These are phyloP conservation scores for Hermetia illucens DNA, from an alignment of 1,140 invertebrate genomes.

Conservation along the genomic window DNA sequence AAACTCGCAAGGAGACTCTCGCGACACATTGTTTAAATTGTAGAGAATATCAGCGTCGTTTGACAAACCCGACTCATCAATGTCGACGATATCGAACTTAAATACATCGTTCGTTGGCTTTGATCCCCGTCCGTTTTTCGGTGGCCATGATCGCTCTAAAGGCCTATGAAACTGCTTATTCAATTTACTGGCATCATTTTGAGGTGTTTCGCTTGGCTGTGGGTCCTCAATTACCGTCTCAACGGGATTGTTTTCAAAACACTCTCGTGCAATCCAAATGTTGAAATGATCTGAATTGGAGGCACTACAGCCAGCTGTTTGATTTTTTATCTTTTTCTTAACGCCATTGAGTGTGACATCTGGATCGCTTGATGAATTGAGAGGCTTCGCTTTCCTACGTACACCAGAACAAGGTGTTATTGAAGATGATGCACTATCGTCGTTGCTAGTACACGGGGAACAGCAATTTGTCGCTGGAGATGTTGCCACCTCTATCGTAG, in stretches of 20 bases:
- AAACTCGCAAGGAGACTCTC: too few species aligned
- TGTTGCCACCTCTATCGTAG: too few species aligned
- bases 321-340: neutral
- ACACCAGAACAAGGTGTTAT: constrained; percentile 3
- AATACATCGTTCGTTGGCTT: constrained; percentile 40
- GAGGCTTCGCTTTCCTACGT: neutral
- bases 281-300: constrained; percentile 15
- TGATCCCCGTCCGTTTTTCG: constrained; percentile 26
- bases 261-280: constrained; percentile 26
- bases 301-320: neutral
- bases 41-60: too few species aligned
- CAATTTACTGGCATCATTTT: too few species aligned
- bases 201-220: neutral
- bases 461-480: too few species aligned
- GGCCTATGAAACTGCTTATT: constrained; percentile 35
- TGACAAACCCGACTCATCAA: too few species aligned
- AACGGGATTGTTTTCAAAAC: constrained; percentile 24
- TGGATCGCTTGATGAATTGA: neutral
- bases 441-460: too few species aligned
- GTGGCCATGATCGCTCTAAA: constrained; percentile 40
- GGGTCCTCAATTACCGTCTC: constrained; percentile 18
- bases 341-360: neutral
- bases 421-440: too few species aligned
- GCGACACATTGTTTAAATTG: too few species aligned
- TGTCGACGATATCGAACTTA: constrained; percentile 57